A percentile compares a stretch with the other conserved stretches of the same genome.
phyloP scores from a whole-genome alignment of 2,888 invertebrate genomes.

The Lordiphosa fenestrarum region DNA sequence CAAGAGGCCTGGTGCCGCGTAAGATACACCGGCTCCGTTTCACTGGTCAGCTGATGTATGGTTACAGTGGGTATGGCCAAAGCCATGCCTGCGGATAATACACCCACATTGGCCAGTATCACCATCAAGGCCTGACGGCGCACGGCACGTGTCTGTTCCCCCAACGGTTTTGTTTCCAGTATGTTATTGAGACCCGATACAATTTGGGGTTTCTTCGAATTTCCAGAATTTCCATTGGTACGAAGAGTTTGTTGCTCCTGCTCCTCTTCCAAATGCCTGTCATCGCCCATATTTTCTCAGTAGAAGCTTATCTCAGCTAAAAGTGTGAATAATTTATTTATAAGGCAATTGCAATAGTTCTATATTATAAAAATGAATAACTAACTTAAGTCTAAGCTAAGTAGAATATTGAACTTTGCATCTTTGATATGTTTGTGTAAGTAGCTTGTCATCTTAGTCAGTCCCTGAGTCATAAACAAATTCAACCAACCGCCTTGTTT shows the following conservation, averaged over 20 bases:
- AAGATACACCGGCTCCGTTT: conserved; percentile 65
- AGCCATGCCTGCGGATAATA: conserved; percentile 77
- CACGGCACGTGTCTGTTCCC: conserved; percentile 75
- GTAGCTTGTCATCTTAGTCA: too few relatives aligned
- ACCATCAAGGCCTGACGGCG: conserved; percentile 77
- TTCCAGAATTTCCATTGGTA: conserved; percentile 21
- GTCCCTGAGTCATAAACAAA: not conserved
- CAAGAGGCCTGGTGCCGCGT: conserved; percentile 73
- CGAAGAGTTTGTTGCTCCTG: conserved; percentile 23
- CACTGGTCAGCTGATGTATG: conserved; percentile 65
- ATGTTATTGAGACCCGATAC: conserved; percentile 56
- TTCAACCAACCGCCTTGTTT: not conserved
- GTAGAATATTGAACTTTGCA: too few relatives aligned
- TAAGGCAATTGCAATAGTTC: not conserved
- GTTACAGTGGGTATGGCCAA: conserved; percentile 78
- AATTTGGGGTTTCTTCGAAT: conserved; percentile 40
- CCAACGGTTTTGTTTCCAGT: conserved; percentile 60
- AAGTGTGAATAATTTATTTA: conserved; percentile 1
- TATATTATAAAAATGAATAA: conserved; percentile 1
- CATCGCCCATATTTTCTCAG: conserved; percentile 17
- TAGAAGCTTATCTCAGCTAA: conserved; percentile 7
- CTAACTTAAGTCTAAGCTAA: not conserved
- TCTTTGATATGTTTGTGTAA: too few relatives aligned
- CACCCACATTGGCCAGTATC: conserved; percentile 77
- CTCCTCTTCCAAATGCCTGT: conserved; percentile 14